Base-by-base conservation (phyloP, 2,797 vertebrate genomes). In the Limosa lapponica region DNA sequence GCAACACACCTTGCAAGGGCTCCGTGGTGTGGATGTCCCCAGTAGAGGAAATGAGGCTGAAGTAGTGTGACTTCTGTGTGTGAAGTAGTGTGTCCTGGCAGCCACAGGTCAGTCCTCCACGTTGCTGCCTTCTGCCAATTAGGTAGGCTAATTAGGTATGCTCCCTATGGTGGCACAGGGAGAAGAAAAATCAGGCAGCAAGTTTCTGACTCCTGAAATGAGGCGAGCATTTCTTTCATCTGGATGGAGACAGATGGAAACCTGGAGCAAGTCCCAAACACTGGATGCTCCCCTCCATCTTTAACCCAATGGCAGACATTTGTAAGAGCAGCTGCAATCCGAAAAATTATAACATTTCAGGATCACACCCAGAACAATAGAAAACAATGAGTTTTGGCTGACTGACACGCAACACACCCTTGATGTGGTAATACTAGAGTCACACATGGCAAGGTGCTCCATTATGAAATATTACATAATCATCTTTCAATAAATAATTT, bases 391-490 rank as follows among this genome's bases (percentile, higher is more conserved):
- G 13, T 51, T 91, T 69, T 82, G 88, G 90, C 52, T 8, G 19
- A 58, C 82, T 49, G 88, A 83, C 81, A 84, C 0, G 0, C 58
- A 75, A 64, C 92, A 85, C 93, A 51, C 95, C 95, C 94, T 89
- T 86, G 74, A 77, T 82, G 85, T 51, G 18, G 69, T 87, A 95
- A 96, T 90, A 80, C 22, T 83, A 49, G 66, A 82, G 83, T 95
- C 92, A 94, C 82, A 81, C 55, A 95, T 96, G 94, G 93, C 86
- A 87, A 87, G 67, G 72, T 93, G 88, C 82, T 95, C 75, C 70
- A 81, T 95, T 93, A 94, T 82, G 86, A 97, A 87, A 93, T 71
- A 70, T 82, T 86, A 61, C 71, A 82, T 61, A 89, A 89, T 51
- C 51, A 32, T 64, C 43, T 87, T 77, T 65, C 74, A 70, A 79